Evolutionary conservation across 1,140 invertebrate species (phyloP), one percentile per base, ranked within the genome.

Genomic region (Hylyphantes graminicola): DNA sequence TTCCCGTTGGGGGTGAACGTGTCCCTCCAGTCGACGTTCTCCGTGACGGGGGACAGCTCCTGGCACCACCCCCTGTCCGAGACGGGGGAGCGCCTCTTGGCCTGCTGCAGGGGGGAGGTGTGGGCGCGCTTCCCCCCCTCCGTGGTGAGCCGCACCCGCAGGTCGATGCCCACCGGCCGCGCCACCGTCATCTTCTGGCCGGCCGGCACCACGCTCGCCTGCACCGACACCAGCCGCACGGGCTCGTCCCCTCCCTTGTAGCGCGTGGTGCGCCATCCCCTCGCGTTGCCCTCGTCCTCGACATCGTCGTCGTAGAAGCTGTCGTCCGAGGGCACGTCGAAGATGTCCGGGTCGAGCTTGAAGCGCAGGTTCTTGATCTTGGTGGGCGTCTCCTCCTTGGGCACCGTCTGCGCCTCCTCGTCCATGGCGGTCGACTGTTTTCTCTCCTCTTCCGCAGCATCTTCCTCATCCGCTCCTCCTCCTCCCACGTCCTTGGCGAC

Each of bases 291-390:
- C 6, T 61, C 50, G 10, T 35, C 50, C 15, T 64, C 70, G 61
- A 54, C 61, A 13, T 77, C 82, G 17, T 84, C 82, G 13, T 73
- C 78, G 54, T 84, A 76, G n/a, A 76, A 84, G 21, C 82, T 77
- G 74, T 84, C 74, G 21, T 84, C 82, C 48, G 82, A 84, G n/a
- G 82, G 82, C 21, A 84, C 73, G 17, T 84, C 82, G 74, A 76
- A 84, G 13, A 84, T 61, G 50, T 84, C 82, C 19, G 82, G 82
- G 35, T 84, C 82, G 65, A 84, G 82, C 50, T 84, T 84, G 55
- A 84, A 84, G 64, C 82, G 82, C 12, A 84, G 82, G 35, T 21
- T 84, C 48, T 84, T 84, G 35, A 84, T 74, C 54, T 84, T 84
- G 15, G 82, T 84, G n/a, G 82, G 82, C 64, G 82, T 84, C 64